These are phyloP conservation scores for Eudorcas thomsonii DNA, from an alignment of 2,113 vertebrate genomes.

Conservation along the genomic window DNA sequence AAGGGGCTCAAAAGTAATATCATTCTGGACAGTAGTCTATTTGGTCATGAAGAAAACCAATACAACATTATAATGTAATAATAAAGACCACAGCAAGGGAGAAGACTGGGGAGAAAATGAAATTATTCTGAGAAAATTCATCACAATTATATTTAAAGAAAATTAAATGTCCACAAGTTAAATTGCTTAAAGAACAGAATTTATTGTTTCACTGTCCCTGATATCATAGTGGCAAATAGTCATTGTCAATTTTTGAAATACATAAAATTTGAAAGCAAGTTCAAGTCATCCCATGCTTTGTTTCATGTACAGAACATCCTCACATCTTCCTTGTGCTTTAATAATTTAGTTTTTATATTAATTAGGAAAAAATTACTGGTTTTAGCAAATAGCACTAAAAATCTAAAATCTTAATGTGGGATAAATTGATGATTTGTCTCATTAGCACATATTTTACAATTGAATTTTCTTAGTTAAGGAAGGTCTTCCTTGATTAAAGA, in stretches of 20 bases:
- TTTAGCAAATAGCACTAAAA: not conserved
- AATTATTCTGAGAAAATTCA: constrained; percentile 45
- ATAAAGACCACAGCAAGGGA: constrained; percentile 31
- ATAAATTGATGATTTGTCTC: not conserved
- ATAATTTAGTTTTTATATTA: not conserved
- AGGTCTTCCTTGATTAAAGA: not conserved
- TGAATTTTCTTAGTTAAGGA: not conserved
- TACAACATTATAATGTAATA: constrained; percentile 2
- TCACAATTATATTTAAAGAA: constrained; percentile 48
- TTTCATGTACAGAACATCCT: not conserved
- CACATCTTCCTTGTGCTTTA: not conserved
- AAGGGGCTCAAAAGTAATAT: not conserved
- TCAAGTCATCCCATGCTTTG: not conserved
- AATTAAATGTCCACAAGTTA: constrained; percentile 40
- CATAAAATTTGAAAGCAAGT: constrained; percentile 11
- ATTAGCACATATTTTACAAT: not conserved
- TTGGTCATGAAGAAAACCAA: constrained; percentile 44
- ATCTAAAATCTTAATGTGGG: not conserved
- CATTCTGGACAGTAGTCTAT: constrained; percentile 1
- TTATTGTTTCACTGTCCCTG: not conserved
- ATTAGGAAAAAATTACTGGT: not conserved
- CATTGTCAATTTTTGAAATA: not conserved
- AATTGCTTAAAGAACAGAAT: not conserved
- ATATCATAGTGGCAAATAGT: not conserved
- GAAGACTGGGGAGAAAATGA: not conserved